Evolutionary conservation across 2,113 vertebrate genomes (phyloP), one percentile per base, ranked within the genome.

Genomic region (Halcyon malimbica): DNA sequence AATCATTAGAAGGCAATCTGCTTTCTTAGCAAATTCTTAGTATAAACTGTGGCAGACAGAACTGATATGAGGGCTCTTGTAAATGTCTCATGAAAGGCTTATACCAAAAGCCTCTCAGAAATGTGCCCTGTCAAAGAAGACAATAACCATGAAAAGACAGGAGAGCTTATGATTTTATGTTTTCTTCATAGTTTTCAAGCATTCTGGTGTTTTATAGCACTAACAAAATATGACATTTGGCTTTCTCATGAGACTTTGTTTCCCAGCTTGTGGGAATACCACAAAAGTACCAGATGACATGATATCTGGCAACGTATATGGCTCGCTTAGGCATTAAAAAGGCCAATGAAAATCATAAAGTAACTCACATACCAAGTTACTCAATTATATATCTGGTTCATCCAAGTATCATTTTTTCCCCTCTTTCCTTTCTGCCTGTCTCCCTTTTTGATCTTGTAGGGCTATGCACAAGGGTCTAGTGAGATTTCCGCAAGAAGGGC

Each of bases 221-320:
- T 95, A 92, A 96, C 92, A 87, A 65, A 96, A 83, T 71, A 65
- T 5, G 10, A 83, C 90, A 91, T 94, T 95, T 96, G 93, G 77
- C 90, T 92, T 95, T 93, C 75, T 89, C 90, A 51, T 89, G 91
- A 79, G 70, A 89, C 70, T 91, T 78, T 71, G 50, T 76, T 97
- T 97, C 94, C 90, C 93, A 87, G 90, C 69, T 95, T 95, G 83
- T 95, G 65, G 60, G 87, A 96, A 95, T 94, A 95, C 94, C 85
- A 92, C 94, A 94, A 78, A 95, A 96, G 70, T 85, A 95, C 88
- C 64, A 96, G 88, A 96, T 94, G 95, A 95, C 90, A 94, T 94
- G 88, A 46, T 96, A 90, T 95, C 92, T 96, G 94, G 86, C 91
- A 69, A 87, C 24, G 42, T 83, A 60, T 81, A 92, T 44, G 20